Evolutionary conservation across 64 coral and sea anemone genomes (phyloP), one percentile per base, ranked within the genome.

Genomic region (Astreopora myriophthalma): DNA sequence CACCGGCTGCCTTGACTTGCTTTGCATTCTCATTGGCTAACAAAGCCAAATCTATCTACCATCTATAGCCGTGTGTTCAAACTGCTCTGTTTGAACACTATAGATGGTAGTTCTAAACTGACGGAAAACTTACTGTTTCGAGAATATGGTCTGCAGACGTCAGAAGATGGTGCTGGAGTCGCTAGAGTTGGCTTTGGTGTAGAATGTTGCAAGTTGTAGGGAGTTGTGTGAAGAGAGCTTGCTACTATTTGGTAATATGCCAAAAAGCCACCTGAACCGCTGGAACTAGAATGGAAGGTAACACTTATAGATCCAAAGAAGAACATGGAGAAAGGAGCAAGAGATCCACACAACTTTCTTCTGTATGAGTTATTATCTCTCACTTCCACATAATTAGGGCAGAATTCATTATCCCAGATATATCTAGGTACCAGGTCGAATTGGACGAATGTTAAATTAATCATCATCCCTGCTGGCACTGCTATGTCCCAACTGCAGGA

Each of bases 51-150:
- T n/a, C n/a, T n/a, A n/a, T n/a, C n/a, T n/a, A n/a, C n/a, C n/a
- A n/a, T n/a, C n/a, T n/a, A n/a, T n/a, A n/a, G n/a, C n/a, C n/a
- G n/a, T n/a, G n/a, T n/a, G n/a, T n/a, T n/a, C n/a, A n/a, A n/a
- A n/a, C n/a, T n/a, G n/a, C n/a, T n/a, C n/a, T n/a, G n/a, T n/a
- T n/a, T n/a, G n/a, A n/a, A n/a, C n/a, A n/a, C 40, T 44, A 44
- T 44, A 44, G 11, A 44, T 44, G 1, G 11, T 44, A 44, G 11
- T 44, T 10, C 11, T 44, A 49, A 77, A n/a, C n/a, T n/a, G n/a
- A n/a, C n/a, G n/a, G n/a, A n/a, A n/a, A n/a, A n/a, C 76, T 80
- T 80, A 80, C 76, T 57, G 2, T 19, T 80, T 80, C 33, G 12
- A 6, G 28, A 60, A 60, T 80, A 22, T 60, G 16, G 17, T 8